Conservation (phyloP, 2,113 vertebrate genomes). For the Mobula birostris region DNA sequence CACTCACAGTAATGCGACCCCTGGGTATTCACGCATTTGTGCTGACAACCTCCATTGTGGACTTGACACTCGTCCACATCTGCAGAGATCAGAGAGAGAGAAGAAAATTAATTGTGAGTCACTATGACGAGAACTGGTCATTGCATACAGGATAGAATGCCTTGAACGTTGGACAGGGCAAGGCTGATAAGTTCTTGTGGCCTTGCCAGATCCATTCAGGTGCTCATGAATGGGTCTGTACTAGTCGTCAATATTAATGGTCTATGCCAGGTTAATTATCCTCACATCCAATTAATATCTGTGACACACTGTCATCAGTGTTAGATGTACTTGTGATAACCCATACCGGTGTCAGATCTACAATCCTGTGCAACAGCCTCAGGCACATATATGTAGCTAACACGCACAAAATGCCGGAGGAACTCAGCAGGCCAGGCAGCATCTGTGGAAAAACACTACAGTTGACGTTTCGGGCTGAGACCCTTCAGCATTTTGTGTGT, state of each 20-base stretch:
- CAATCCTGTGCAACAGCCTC: no score
- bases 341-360: background rate
- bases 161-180: background rate
- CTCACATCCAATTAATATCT: background rate
- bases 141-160: background rate
- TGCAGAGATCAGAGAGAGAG: constrained; percentile 44
- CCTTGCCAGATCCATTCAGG: background rate
- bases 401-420: no score
- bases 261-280: no score
- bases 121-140: background rate
- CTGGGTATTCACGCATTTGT: constrained; percentile 81
- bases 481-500: no score
- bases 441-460: no score
- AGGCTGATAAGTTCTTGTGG: background rate
- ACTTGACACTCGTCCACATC: constrained; percentile 85
- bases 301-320: background rate
- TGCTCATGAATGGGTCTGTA: background rate
- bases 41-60: constrained; percentile 91
- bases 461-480: no score
- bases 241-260: background rate
- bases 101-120: background rate
- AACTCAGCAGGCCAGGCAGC: no score
- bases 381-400: no score
- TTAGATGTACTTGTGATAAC: no score
- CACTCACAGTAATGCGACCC: constrained; percentile 84